Evolutionary conservation across 2,113 vertebrate genomes (phyloP).

Genomic region (Quiscalus mexicanus): DNA sequence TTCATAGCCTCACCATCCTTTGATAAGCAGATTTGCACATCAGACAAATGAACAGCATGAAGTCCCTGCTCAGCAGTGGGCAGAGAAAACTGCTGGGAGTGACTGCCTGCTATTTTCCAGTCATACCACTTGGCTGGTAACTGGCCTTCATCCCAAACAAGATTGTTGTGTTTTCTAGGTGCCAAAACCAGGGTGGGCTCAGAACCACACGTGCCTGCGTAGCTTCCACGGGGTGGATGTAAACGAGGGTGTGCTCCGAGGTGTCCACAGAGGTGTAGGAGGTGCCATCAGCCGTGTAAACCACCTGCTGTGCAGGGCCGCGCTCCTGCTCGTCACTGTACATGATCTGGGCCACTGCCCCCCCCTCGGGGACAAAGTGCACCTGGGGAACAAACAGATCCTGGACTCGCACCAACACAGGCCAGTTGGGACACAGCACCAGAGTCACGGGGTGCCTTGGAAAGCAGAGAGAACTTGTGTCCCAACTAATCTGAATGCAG

Average conservation of each 20-base stretch:
- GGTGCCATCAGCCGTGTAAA: constrained; percentile 90
- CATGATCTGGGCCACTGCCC: constrained; percentile 92
- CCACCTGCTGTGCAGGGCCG: constrained; percentile 85
- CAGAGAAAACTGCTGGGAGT: neutral
- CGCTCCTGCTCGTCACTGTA: constrained; percentile 92
- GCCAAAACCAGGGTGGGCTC: neutral
- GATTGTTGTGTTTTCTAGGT: neutral
- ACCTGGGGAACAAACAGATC: constrained; percentile 77
- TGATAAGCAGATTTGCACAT: constrained; percentile 13
- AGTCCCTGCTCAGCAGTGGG: neutral
- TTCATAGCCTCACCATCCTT: neutral
- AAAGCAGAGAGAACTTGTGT: neutral
- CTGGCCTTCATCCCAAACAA: neutral
- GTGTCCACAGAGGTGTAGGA: constrained; percentile 96
- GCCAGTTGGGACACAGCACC: neutral
- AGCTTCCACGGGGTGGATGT: constrained; percentile 96
- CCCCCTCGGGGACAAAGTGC: constrained; percentile 88
- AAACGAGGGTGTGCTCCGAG: constrained; percentile 94
- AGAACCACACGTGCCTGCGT: constrained; percentile 82
- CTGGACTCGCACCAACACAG: neutral
- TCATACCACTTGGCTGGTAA: neutral
- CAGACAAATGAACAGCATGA: neutral
- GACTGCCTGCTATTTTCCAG: neutral
- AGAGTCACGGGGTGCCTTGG: neutral
- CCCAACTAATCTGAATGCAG: neutral